These are phyloP conservation scores for Sporophila hypoxantha DNA, from an alignment of 2,113 vertebrate species.

Conservation along the genomic window DNA sequence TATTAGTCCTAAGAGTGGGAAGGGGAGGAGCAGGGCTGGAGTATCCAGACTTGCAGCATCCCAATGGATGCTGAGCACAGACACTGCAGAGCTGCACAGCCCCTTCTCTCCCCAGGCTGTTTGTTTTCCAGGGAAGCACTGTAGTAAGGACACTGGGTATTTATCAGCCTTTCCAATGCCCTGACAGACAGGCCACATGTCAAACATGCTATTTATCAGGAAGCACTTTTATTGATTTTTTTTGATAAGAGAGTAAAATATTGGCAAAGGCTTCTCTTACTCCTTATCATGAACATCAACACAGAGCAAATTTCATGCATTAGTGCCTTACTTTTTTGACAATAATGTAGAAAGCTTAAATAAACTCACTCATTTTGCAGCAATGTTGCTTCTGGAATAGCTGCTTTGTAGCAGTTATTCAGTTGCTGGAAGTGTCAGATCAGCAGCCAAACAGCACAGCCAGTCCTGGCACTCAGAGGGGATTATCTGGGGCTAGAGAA, in stretches of 20 bases:
- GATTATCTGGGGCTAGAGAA: not conserved
- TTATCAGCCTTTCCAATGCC: not conserved
- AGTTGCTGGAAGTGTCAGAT: not conserved
- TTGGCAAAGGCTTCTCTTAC: slow-evolving; percentile 22
- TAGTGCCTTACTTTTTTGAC: not conserved
- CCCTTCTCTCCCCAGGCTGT: not conserved
- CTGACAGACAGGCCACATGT: not conserved
- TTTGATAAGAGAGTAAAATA: slow-evolving; percentile 42
- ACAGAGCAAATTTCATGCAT: not conserved
- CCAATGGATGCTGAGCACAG: not conserved
- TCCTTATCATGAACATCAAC: not conserved
- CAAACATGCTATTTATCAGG: slow-evolving; percentile 28
- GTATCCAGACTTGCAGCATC: not conserved
- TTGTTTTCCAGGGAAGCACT: not conserved
- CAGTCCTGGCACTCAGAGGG: not conserved
- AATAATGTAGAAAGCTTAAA: not conserved
- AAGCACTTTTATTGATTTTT: slow-evolving; percentile 40
- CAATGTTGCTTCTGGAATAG: not conserved
- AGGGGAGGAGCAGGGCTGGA: not conserved
- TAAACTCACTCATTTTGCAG: not conserved
- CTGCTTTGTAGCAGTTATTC: not conserved
- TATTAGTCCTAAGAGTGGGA: not conserved
- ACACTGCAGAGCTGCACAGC: not conserved
- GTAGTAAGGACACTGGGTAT: not conserved
- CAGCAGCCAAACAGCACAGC: slow-evolving; percentile 19